phyloP scores from a whole-genome alignment of 2,797 vertebrate species.

The Tauraco hartlaubi region DNA sequence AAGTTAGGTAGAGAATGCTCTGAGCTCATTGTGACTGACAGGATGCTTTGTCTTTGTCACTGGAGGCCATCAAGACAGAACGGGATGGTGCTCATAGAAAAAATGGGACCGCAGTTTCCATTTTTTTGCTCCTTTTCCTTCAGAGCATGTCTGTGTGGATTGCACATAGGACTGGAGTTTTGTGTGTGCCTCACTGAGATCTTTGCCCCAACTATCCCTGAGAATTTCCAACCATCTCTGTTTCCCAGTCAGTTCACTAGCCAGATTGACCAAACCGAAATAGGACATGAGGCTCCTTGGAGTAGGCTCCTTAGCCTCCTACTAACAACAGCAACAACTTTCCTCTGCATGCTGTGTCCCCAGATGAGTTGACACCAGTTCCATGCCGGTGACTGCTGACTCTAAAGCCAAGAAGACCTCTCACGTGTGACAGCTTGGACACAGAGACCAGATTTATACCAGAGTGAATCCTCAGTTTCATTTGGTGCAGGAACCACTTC shows the following conservation, averaged over 20 bases:
- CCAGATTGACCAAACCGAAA: not conserved
- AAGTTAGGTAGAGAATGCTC: not conserved
- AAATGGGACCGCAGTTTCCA: not conserved
- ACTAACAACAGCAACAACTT: not conserved
- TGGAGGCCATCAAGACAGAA: not conserved
- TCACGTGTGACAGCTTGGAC: not conserved
- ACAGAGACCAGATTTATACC: not conserved
- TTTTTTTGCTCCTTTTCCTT: not conserved
- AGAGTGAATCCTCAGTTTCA: not conserved
- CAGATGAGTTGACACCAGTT: not conserved
- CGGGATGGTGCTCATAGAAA: not conserved
- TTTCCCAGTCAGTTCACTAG: not conserved
- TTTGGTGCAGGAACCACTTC: not conserved
- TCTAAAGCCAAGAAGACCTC: not conserved
- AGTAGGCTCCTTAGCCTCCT: not conserved
- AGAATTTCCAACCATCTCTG: not conserved
- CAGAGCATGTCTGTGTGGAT: not conserved
- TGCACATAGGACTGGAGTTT: not conserved
- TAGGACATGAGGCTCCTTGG: not conserved
- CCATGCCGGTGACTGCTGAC: not conserved
- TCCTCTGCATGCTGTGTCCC: not conserved
- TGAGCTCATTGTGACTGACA: not conserved
- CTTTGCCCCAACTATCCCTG: fast-evolving
- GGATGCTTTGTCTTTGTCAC: not conserved
- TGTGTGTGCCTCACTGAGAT: not conserved